Base-by-base conservation (phyloP, 2,888 invertebrate genomes). In the Heteromurus nitidus region DNA sequence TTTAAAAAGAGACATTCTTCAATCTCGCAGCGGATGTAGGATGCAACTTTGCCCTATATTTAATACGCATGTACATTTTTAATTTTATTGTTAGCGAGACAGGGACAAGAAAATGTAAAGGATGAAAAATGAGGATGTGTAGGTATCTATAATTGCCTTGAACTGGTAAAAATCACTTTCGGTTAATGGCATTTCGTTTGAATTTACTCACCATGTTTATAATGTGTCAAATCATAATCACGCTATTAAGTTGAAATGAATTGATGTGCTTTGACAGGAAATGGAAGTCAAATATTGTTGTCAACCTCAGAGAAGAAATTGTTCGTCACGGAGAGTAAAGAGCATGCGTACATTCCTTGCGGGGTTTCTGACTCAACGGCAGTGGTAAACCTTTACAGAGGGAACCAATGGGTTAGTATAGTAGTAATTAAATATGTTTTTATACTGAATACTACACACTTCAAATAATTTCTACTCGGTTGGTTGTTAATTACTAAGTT, bases 261-360 rank as follows among this genome's bases (percentile, higher is more conserved):
- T 36, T 22, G n/a, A 9, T 20, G 53, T 20, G 26, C 1, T 31
- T 24, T 70, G 20, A 42, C 58, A 85, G 86, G 84, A 55, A 82
- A 83, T 55, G 77, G 81, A 2, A 79, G 70, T 18, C 68, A 77
- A 28, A 72, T 85, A 18, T 62, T 86, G 68, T 55, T 86, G 50
- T 84, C 86, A 5, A 85, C 83, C 3, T 24, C 74, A 9, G 86
- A 86, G n/a, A 86, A 86, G 55, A 74, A 82, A 31, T 70, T 86
- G 2, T 84, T 82, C 42, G 70, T 84, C 20, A 65, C 82, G 24
- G 84, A 82, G 22, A 53, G 72, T 24, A 86, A 86, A 64, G 81
- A 82, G 44, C 79, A 82, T n/a, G 81, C 82, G 3, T 81, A 76
- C 13, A 53, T 86, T 11, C 84, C 86, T 1, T 86, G 86, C 62